Evolutionary conservation across 2,888 invertebrate species (phyloP), one percentile per base, ranked within the genome.

Genomic region (Esperia sulphurella): DNA sequence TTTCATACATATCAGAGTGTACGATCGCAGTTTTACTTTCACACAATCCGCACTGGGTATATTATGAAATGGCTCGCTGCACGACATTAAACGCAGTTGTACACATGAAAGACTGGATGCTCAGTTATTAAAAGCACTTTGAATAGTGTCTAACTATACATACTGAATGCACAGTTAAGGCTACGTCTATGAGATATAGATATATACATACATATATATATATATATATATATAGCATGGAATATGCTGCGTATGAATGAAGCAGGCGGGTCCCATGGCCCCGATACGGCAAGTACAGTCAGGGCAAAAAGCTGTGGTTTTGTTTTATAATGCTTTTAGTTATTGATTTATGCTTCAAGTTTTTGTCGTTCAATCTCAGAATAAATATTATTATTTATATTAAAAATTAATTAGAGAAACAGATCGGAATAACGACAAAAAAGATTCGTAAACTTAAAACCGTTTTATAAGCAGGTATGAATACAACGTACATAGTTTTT

Each of bases 181-280:
- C n/a, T 31, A 2, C 10, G n/a, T 35, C 35, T 35, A 35, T n/a
- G 14, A 14, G 14, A 7, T 40, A 14, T 14, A 10, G 12, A 28
- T 28, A 43, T 33, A 43, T 10, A 43, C 6, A 29, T n/a, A n/a
- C n/a, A n/a, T n/a, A n/a, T n/a, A 7, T 40, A 14, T 14, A 10
- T 3, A 28, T 28, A 43, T 33, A 43, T 10, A 43, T 4, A 29
- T 45, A 38, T 29, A 45, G 41, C 31, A 41, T 21, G 21, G 21
- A 43, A 43, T 38, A 44, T 52, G 48, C 21, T 38, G 29, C 12
- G 40, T 45, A 14, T 68, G 72, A 72, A 73, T 69, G 66, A 60
- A 56, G 46, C 54, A 56, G 80, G 80, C 79, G 80, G 70, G 52
- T 54, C 63, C 52, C 48, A 44, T 63, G 77, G 58, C 80, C 79